Percentiles rank a stretch among this genome's conserved stretches.
Conservation (phyloP, 2,888 invertebrate genomes). For the Drosophila recens region DNA sequence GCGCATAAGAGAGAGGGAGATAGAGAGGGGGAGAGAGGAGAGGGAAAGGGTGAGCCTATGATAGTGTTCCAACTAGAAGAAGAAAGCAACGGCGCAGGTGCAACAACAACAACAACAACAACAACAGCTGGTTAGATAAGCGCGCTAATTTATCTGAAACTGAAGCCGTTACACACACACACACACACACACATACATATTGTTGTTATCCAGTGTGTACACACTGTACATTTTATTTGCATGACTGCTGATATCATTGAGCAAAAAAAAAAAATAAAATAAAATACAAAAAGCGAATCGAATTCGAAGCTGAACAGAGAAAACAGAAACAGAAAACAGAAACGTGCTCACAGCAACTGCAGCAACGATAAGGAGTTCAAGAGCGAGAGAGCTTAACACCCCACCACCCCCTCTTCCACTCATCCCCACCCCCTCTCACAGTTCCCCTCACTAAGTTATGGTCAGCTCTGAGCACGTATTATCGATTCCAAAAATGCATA, state of each 20-base stretch:
- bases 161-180: slow-evolving; percentile 28
- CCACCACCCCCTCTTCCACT: background rate
- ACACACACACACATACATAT: slow-evolving; percentile 1
- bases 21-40: slow-evolving; percentile 9
- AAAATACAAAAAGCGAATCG: slow-evolving; percentile 34
- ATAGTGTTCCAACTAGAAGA: slow-evolving; percentile 37
- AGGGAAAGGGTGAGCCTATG: slow-evolving; percentile 1
- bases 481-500: slow-evolving; percentile 75
- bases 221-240: slow-evolving; percentile 39
- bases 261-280: slow-evolving; percentile 11
- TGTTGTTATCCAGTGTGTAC: slow-evolving; percentile 43
- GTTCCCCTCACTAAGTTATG: background rate
- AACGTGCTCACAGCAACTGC: slow-evolving; percentile 26
- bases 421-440: background rate
- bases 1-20: background rate
- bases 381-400: slow-evolving; percentile 11
- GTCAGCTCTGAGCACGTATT: slow-evolving; percentile 64
- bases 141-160: slow-evolving; percentile 69
- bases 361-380: slow-evolving; percentile 30
- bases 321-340: slow-evolving; percentile 6
- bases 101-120: slow-evolving; percentile 52
- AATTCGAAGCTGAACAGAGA: slow-evolving; percentile 13
- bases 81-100: slow-evolving; percentile 71
- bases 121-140: slow-evolving; percentile 75
- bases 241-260: slow-evolving; percentile 51